Percentiles rank a stretch among this genome's conserved stretches.
Evolutionary conservation across 2,113 vertebrate species (phyloP).

Genomic region (Gymnobelideus leadbeateri): DNA sequence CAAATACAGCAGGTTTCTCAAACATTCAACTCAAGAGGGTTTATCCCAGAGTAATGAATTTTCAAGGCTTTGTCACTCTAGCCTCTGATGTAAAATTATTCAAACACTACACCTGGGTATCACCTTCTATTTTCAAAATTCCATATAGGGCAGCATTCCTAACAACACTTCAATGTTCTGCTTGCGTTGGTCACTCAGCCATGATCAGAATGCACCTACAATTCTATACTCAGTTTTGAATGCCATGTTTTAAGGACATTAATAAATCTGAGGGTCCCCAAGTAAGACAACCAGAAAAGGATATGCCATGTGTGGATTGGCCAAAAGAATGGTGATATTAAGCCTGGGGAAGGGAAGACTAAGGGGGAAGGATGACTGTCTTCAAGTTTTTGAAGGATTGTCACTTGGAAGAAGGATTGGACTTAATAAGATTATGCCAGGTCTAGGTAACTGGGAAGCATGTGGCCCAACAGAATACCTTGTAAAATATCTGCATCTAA

Average conservation of each 20-base stretch:
- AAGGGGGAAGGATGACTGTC: rapidly evolving
- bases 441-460: neutral
- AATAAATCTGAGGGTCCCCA: neutral
- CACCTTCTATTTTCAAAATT: neutral
- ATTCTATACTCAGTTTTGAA: neutral
- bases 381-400: neutral
- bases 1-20: neutral
- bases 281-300: neutral
- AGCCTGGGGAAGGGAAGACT: neutral
- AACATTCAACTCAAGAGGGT: neutral
- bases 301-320: neutral
- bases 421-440: neutral
- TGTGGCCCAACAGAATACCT: neutral
- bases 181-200: neutral
- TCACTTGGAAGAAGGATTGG: neutral
- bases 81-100: neutral
- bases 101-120: neutral
- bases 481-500: neutral
- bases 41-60: neutral
- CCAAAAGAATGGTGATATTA: neutral
- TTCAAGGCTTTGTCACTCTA: neutral
- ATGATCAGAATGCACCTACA: neutral
- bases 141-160: neutral
- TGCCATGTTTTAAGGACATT: neutral
- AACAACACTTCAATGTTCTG: neutral